Conservation (phyloP, 1,140 invertebrate genomes). For the Musca vetustissima region DNA sequence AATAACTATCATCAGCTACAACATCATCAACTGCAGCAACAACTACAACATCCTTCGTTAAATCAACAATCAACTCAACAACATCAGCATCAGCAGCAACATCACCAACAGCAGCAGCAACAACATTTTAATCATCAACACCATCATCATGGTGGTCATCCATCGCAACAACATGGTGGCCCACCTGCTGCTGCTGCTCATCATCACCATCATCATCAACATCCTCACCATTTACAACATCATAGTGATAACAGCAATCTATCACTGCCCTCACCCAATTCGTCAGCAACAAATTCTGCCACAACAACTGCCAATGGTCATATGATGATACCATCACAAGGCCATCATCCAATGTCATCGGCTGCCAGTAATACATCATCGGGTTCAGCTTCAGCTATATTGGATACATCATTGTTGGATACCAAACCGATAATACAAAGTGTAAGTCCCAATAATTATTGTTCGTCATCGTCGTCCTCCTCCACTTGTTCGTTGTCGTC, state of each 20-base stretch:
- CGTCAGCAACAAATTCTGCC: conserved; percentile 60
- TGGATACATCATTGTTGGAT: conserved; percentile 46
- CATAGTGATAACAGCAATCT: conserved; percentile 71
- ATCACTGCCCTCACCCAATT: conserved; percentile 70
- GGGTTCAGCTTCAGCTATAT: conserved; percentile 55
- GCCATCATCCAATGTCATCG: conserved; percentile 61
- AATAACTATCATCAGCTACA: conserved; percentile 18
- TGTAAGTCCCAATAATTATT: conserved; percentile 42
- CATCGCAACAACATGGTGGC: conserved; percentile 58
- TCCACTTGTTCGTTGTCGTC: conserved; percentile 23
- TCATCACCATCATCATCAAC: conserved; percentile 58
- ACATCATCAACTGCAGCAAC: conserved; percentile 40
- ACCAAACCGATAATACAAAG: conserved; percentile 58
- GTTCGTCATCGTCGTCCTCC: conserved; percentile 9
- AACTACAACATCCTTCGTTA: conserved; percentile 32
- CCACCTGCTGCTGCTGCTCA: conserved; percentile 58
- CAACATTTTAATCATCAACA: conserved; percentile 54
- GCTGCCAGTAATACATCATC: conserved; percentile 59
- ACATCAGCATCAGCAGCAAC: conserved; percentile 45
- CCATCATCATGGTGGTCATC: conserved; percentile 56
- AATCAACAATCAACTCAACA: conserved; percentile 32
- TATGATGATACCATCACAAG: conserved; percentile 34
- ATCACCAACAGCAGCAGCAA: conserved; percentile 61
- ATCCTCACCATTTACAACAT: conserved; percentile 13
- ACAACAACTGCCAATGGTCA: conserved; percentile 58